A percentile compares a stretch with the other conserved stretches of the same genome.
phyloP scores from a whole-genome alignment of 64 coral and sea anemone genomes.

The Catalaphyllia jardinei region DNA sequence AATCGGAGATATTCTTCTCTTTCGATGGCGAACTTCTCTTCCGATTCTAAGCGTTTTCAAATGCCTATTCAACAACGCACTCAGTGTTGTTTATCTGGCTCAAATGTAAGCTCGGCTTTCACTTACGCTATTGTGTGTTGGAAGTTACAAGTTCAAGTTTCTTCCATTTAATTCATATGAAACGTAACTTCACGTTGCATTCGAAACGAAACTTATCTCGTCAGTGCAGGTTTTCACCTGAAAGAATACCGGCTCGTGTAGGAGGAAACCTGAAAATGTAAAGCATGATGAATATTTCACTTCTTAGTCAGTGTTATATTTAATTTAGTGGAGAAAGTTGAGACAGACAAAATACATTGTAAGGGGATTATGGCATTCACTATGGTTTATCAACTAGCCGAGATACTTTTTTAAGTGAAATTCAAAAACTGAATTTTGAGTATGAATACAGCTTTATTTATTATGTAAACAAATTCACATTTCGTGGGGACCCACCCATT shows the following conservation, averaged over 20 bases:
- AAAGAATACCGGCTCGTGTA: neutral
- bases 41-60: no score
- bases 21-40: no score
- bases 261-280: neutral
- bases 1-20: no score
- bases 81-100: no score
- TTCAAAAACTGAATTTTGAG: neutral
- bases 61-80: no score
- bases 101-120: neutral
- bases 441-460: neutral
- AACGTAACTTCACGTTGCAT: neutral
- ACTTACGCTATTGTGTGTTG: neutral
- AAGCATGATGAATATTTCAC: neutral
- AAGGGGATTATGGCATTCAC: neutral
- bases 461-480: constrained; percentile 7
- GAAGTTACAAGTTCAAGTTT: neutral
- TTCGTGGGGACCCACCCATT: neutral
- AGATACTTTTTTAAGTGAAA: neutral
- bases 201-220: neutral
- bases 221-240: neutral
- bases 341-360: neutral
- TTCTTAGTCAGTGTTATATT: neutral
- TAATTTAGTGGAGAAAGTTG: neutral
- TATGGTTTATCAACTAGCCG: neutral
- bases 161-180: neutral